Evolutionary conservation across 2,113 vertebrate genomes (phyloP), one percentile per base, ranked within the genome.

Genomic region (Okapia johnstoni): DNA sequence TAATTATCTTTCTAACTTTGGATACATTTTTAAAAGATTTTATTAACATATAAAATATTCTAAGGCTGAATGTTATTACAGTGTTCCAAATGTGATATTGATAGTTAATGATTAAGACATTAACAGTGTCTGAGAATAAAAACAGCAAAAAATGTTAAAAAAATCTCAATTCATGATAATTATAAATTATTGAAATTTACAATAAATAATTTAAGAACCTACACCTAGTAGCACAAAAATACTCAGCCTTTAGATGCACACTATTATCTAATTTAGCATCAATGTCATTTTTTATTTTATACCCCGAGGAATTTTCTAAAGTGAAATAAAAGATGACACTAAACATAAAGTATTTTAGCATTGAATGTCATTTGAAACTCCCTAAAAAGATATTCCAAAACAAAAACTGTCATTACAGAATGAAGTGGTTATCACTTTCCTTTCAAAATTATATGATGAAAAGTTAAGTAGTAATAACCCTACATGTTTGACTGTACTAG

Each of bases 381-480:
- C 66, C 40, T 98, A 90, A 96, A 61, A 30, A 94, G 73, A 92
- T 96, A 88, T 94, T 66, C 73, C 84, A 92, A 98, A 92, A 77
- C 36, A 97, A 96, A 28, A 96, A 96, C 9, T 14, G 1, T 93
- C 77, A 96, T 97, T 98, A 73, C 13, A 93, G 30, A 93, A 95
- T 93, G 17, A 98, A 98, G 40, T 93, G 52, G 94, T 98, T 98
- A 97, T 98, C 0, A 95, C 83, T 93, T 96, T 30, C 58, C 57
- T 81, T 96, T 96, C 84, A 70, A 95, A 92, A 50, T 85, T 97
- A 40, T 96, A 95, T 81, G 98, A 95, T 66, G 87, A 97, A 98
- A 98, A 98, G 48, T 98, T 98, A 98, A 98, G 66, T 92, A 98
- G 86, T 93, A 97, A 93, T 98, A 98, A 98, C 98, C 94, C 96